phyloP scores from a whole-genome alignment of 2,888 invertebrate species.

The Candidula unifasciata region DNA sequence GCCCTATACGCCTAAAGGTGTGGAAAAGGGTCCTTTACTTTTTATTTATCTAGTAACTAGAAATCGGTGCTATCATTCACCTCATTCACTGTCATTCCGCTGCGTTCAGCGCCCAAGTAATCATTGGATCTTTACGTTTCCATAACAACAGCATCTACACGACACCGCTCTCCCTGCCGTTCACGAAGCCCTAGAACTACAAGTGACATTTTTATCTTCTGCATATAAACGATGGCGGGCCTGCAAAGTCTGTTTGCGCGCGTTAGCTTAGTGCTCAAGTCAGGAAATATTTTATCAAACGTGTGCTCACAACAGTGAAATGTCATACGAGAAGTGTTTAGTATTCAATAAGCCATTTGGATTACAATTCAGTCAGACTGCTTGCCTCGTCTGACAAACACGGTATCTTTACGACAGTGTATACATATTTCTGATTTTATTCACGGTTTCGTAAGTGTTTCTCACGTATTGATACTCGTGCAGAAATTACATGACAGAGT shows the following conservation, averaged over 20 bases:
- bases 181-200: neutral
- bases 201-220: conserved; percentile 4
- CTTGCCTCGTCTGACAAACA: too few relatives aligned
- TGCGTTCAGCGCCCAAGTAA: neutral
- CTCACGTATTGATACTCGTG: neutral
- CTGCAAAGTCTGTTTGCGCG: neutral
- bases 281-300: neutral
- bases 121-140: conserved; percentile 12
- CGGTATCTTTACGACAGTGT: neutral
- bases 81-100: too few relatives aligned
- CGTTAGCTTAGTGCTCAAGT: neutral
- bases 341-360: too few relatives aligned
- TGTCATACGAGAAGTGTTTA: too few relatives aligned
- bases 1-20: too few relatives aligned
- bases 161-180: neutral
- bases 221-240: neutral
- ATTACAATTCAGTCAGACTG: too few relatives aligned
- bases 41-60: too few relatives aligned
- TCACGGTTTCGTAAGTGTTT: neutral
- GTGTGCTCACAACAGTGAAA: too few relatives aligned
- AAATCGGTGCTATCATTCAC: too few relatives aligned
- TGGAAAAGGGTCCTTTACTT: too few relatives aligned
- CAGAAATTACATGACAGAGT: neutral
- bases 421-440: neutral
- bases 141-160: conserved; percentile 22